Base-by-base conservation (phyloP, 2,797 vertebrate species). In the Novumbra hubbsi region DNA sequence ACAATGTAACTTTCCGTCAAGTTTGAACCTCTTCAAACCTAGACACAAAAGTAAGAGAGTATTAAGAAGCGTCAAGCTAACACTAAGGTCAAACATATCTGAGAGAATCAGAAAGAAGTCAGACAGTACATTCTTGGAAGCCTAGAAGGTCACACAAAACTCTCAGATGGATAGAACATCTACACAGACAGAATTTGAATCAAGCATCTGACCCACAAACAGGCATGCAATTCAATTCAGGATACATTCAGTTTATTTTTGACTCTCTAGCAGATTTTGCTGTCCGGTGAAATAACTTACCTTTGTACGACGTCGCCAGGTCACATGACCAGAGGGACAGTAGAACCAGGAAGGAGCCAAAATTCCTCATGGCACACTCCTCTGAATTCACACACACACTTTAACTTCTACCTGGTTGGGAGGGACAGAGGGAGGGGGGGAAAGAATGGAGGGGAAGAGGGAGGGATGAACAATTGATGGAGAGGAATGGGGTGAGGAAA, bases 301-400 rank as follows among this genome's bases (percentile, higher is more conserved):
- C 92, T 90, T 91, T 73, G 45, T 87, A 79, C 12, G 89, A 81
- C 67, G 71, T 73, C 78, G 80, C 55, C 0, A 16, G 76, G 78
- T 88, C 90, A 83, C 90, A 90, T 32, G 85, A 89, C 84, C 86
- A 85, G 0, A 88, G 78, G 68, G 84, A 82, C 88, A 94, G 78
- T 82, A 93, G 84, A 73, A 86, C 83, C 85, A 94, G 80, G 73
- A 84, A 82, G 84, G 75, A 89, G 81, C 85, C 83, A 78, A 91
- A 73, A 67, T 89, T 84, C 91, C 90, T 90, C 94, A 94, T 94
- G 89, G 82, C 91, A 80, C 73, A 69, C 19, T 81, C 76, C 79
- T 67, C 80, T 1, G 62, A 60, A 55, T 72, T 72, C 70, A 67
- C 38, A 55, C 77, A 21, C 71, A 5, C 71, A 17, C 81, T 71